Evolutionary conservation across 2,113 vertebrate species (phyloP).

Genomic region (Alosa alosa): DNA sequence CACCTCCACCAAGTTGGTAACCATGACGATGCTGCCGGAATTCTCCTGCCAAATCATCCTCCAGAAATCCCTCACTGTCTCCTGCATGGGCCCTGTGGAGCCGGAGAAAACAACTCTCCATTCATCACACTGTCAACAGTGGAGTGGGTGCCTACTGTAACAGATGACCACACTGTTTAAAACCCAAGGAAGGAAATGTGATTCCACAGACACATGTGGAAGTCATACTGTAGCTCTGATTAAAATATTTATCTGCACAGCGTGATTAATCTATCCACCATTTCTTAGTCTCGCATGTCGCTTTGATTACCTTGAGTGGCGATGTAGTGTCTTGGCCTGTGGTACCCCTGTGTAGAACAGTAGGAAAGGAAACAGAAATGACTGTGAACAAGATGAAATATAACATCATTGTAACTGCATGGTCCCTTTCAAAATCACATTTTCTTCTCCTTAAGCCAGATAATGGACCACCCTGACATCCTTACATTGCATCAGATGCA

Average conservation of each 20-base stretch:
- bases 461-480: not conserved
- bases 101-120: constrained; percentile 20
- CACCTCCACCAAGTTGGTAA: constrained; percentile 97
- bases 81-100: constrained; percentile 90
- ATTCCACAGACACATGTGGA: not conserved
- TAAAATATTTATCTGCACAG: not conserved
- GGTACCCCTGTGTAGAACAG: constrained; percentile 74
- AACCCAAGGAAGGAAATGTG: not conserved
- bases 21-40: constrained; percentile 96
- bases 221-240: not conserved
- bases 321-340: constrained; percentile 84
- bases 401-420: not conserved
- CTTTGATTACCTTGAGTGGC: constrained; percentile 83
- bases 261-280: not conserved
- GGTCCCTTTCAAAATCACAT: not conserved
- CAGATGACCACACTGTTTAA: constrained; percentile 3
- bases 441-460: constrained; percentile 2
- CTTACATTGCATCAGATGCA: not conserved
- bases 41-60: constrained; percentile 99
- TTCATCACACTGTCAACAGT: constrained; percentile 7
- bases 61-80: constrained; percentile 98
- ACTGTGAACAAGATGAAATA: not conserved
- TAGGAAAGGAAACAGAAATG: constrained; percentile 14
- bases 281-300: not conserved
- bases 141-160: not conserved